These are phyloP conservation scores for Lagopus leucura DNA, from an alignment of 2,113 vertebrate species.

Conservation along the genomic window DNA sequence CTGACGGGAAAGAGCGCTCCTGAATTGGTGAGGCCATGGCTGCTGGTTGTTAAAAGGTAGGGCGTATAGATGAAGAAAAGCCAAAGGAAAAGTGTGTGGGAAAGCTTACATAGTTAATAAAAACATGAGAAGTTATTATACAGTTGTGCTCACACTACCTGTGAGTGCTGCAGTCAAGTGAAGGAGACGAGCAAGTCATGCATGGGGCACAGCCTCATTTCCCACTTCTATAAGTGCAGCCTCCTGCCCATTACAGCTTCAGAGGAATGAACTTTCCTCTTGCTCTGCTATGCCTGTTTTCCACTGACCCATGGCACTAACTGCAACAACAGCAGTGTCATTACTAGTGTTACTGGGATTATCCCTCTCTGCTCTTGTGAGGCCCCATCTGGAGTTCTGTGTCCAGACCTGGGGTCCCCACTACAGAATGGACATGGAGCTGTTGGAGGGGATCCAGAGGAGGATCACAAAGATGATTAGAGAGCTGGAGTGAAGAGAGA, in stretches of 20 bases:
- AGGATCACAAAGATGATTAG: too few species aligned
- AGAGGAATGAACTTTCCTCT: not conserved
- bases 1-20: not conserved
- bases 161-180: not conserved
- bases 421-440: too few species aligned
- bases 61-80: not conserved
- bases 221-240: not conserved
- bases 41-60: not conserved
- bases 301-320: not conserved
- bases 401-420: too few species aligned
- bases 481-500: too few species aligned
- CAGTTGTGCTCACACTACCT: too few species aligned
- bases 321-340: not conserved
- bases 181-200: rapidly evolving
- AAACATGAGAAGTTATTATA: not conserved
- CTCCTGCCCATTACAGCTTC: not conserved
- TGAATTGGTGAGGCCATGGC: rapidly evolving
- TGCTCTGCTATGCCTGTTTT: not conserved
- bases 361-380: too few species aligned
- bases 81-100: not conserved
- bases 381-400: too few species aligned
- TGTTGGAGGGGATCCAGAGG: too few species aligned
- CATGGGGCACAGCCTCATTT: rapidly evolving
- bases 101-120: not conserved
- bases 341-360: too few species aligned